phyloP scores from a whole-genome alignment of 2,888 invertebrate species.

The Trichogramma evanescens region DNA sequence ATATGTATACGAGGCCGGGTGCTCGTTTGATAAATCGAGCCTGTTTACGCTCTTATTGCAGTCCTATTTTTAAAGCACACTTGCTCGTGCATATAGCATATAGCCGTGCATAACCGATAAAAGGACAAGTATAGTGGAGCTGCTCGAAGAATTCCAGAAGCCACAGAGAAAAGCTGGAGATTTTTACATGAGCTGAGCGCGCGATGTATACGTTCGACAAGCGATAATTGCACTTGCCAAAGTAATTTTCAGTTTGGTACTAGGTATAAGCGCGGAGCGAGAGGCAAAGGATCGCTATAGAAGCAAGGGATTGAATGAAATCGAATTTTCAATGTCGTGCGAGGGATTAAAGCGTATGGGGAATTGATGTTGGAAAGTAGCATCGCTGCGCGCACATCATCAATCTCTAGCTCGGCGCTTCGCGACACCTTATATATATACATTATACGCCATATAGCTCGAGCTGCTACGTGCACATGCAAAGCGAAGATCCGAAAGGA shows the following conservation, averaged over 20 bases:
- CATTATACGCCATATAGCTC: background rate
- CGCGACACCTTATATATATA: slow-evolving; percentile 2
- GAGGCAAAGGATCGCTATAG: too few relatives aligned
- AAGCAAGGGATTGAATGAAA: slow-evolving; percentile 12
- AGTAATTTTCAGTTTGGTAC: too few relatives aligned
- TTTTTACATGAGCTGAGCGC: too few relatives aligned
- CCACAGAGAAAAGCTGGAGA: too few relatives aligned
- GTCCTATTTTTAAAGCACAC: background rate
- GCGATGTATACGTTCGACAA: too few relatives aligned
- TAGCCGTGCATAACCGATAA: too few relatives aligned
- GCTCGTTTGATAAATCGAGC: slow-evolving; percentile 1
- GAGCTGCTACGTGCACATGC: slow-evolving; percentile 7
- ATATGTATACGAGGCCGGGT: background rate
- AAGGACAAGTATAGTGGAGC: too few relatives aligned
- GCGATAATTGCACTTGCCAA: background rate
- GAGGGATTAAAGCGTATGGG: slow-evolving; percentile 7
- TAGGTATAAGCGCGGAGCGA: too few relatives aligned
- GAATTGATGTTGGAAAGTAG: slow-evolving; percentile 11
- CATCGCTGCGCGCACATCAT: slow-evolving; percentile 4
- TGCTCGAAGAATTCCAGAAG: too few relatives aligned
- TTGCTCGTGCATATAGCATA: too few relatives aligned
- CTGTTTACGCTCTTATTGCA: slow-evolving; percentile 7
- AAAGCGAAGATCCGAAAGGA: slow-evolving; percentile 1
- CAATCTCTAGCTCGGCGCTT: slow-evolving; percentile 9
- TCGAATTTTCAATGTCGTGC: slow-evolving; percentile 11